A percentile compares a stretch with the other conserved stretches of the same genome.
phyloP scores from a whole-genome alignment of 2,888 invertebrate genomes.

The Ypsolopha scabrella region DNA sequence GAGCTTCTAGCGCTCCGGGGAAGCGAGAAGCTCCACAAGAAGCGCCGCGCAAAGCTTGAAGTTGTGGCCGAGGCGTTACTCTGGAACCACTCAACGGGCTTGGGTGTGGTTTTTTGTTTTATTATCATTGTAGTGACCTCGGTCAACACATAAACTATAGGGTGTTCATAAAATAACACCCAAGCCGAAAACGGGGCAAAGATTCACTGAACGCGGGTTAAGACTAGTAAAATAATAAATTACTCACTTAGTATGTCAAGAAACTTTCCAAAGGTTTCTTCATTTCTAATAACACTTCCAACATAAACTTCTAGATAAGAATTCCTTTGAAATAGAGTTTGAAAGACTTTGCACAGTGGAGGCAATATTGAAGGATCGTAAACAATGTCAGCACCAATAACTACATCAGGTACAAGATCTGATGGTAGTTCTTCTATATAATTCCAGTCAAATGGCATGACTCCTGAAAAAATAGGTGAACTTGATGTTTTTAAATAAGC shows the following conservation, averaged over 20 bases:
- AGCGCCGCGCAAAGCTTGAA: too few species aligned
- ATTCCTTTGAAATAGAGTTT: conserved; percentile 33
- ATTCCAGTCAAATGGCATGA: conserved; percentile 45
- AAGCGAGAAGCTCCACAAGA: too few species aligned
- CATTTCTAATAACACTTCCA: conserved; percentile 70
- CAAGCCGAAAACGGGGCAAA: too few species aligned
- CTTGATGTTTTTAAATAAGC: not conserved
- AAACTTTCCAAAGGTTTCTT: conserved; percentile 72
- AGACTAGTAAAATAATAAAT: not conserved
- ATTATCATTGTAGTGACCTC: too few species aligned
- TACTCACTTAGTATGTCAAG: conserved; percentile 62
- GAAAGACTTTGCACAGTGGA: conserved; percentile 37
- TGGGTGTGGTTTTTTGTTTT: too few species aligned
- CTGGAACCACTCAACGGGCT: too few species aligned
- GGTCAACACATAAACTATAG: too few species aligned
- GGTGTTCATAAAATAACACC: too few species aligned
- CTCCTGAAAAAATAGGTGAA: conserved; percentile 22
- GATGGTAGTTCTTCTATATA: conserved; percentile 20
- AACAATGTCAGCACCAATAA: conserved; percentile 56
- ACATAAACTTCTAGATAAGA: conserved; percentile 35
- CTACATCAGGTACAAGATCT: conserved; percentile 36
- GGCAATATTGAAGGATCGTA: conserved; percentile 50
- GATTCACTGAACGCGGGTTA: too few species aligned
- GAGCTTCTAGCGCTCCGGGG: too few species aligned
- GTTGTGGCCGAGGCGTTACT: too few species aligned